Evolutionary conservation across 30 jellyfish, hydroid and myxozoan species (phyloP).

Genomic region (Aurelia coerulea): DNA sequence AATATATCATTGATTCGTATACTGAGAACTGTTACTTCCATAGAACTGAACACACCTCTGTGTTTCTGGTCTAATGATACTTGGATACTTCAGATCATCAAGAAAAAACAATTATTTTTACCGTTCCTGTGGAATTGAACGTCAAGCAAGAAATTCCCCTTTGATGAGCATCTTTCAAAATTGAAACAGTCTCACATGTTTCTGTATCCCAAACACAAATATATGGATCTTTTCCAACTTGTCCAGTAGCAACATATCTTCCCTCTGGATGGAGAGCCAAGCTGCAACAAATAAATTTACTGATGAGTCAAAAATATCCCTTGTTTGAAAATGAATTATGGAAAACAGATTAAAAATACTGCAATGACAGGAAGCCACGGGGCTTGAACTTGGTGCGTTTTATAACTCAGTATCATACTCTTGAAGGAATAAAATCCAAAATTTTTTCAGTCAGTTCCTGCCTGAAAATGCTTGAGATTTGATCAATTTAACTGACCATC

Average conservation of each 20-base stretch:
- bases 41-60: no score
- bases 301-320: not conserved
- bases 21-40: no score
- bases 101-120: not conserved
- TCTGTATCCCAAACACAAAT: constrained; percentile 91
- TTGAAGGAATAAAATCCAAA: no score
- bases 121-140: constrained; percentile 84
- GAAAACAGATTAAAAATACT: not conserved
- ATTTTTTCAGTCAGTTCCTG: no score
- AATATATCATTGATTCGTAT: no score
- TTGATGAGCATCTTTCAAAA: constrained; percentile 90
- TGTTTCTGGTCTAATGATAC: no score
- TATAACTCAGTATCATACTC: no score
- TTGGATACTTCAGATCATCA: no score
- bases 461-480: no score
- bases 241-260: constrained; percentile 93
- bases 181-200: constrained; percentile 88
- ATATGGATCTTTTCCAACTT: constrained; percentile 94
- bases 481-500: no score
- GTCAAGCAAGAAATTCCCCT: constrained; percentile 89
- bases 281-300: constrained; percentile 25
- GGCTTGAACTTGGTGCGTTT: no score
- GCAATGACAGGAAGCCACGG: not conserved
- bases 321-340: not conserved
- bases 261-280: constrained; percentile 97